These are phyloP conservation scores for Lasius fuliginosus DNA, from an alignment of 2,888 invertebrate species.

Conservation along the genomic window DNA sequence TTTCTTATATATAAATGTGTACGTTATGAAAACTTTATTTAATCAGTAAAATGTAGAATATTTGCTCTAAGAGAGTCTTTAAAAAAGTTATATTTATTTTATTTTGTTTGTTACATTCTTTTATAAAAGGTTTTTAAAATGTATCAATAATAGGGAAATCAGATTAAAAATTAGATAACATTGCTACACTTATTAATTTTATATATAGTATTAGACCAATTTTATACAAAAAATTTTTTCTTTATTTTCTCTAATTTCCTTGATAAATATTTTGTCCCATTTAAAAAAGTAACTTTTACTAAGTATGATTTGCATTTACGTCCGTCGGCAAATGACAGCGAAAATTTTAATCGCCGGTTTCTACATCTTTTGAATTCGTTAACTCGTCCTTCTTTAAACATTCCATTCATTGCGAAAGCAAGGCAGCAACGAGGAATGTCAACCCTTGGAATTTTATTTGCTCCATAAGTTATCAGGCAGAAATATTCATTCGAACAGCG, in stretches of 20 bases:
- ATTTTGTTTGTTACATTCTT: neutral
- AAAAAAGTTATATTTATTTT: neutral
- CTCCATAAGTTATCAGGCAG: constrained; percentile 4
- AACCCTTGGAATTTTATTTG: constrained; percentile 34
- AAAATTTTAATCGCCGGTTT: constrained; percentile 18
- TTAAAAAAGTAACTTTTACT: neutral
- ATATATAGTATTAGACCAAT: neutral
- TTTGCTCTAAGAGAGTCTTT: neutral
- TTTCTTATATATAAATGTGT: neutral
- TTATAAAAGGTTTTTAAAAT: neutral
- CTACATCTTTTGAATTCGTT: constrained; percentile 13
- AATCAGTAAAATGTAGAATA: neutral
- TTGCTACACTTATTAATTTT: neutral
- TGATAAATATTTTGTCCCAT: neutral
- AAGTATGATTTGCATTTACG: constrained; percentile 23
- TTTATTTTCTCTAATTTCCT: neutral
- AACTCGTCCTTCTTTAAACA: constrained; percentile 21
- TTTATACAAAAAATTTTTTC: neutral
- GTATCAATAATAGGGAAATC: neutral
- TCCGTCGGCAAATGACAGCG: neutral
- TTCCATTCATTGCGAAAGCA: constrained; percentile 9
- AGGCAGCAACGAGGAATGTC: constrained; percentile 7
- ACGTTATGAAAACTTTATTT: neutral
- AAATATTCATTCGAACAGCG: constrained; percentile 51
- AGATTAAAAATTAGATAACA: neutral